Base-by-base conservation (phyloP, 2,113 vertebrate genomes). In the Rhombomys opimus region DNA sequence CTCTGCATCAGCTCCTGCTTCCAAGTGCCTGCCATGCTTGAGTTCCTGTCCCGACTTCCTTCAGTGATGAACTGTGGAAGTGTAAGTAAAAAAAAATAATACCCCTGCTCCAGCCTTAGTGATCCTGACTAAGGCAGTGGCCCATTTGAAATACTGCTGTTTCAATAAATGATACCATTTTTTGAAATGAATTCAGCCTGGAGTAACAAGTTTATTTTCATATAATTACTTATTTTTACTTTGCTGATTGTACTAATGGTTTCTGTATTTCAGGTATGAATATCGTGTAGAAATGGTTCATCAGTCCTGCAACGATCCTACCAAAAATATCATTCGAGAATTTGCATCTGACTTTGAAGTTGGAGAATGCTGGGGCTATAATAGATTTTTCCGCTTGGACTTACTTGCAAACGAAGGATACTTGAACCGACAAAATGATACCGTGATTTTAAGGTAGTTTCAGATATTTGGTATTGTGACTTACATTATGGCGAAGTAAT, bases 271-370 rank as follows among this genome's bases (percentile, higher is more conserved):
- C 95, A 99, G 99, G 96, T 99, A 99, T 1, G 99, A 99, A 94
- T 99, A 99, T 98, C 99, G 99, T 25, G 99, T 99, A n/a, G 99
- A 99, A 97, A 99, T 99, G 99, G 99, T 99, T 96, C 99, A 99
- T 96, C 99, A 99, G 96, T 99, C 99, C 78, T 99, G 99, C 97
- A 99, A 99, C 0, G 99, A 99, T 95, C 99, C 99, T 46, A 99
- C 99, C 61, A 99, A 99, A 97, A 99, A 99, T 98, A 99, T 99
- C 32, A 99, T 99, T 87, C 97, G 99, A 63, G 99, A 99, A 96
- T 99, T 99, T 95, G 99, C 99, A 23, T 99, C 99, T 0, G 99
- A 99, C 97, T 99, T 99, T 91, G 99, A 99, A 98, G 99, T 99
- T 75, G 99, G 99, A 10, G 99, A 99, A 46, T 99, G 99, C 68